Conservation (phyloP, 2,888 invertebrate genomes). For the Colletes collaris region DNA sequence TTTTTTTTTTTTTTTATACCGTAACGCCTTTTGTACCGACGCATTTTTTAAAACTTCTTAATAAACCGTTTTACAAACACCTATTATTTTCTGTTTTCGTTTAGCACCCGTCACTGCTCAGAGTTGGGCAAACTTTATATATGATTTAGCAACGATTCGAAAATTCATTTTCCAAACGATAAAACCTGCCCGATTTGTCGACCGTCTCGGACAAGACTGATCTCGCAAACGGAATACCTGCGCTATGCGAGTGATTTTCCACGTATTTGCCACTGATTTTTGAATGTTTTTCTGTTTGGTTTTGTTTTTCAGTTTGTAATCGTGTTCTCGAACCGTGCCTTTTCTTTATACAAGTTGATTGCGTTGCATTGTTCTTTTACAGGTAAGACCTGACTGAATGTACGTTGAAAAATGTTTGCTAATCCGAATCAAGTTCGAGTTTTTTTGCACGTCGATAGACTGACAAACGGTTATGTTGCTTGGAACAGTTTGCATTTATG, state of each 20-base stretch:
- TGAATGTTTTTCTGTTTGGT: not conserved
- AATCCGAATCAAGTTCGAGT: conserved; percentile 15
- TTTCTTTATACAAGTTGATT: conserved; percentile 8
- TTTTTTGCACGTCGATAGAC: conserved; percentile 31
- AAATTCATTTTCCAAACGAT: too few relatives aligned
- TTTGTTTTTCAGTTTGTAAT: too few relatives aligned
- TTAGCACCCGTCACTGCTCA: conserved; percentile 46
- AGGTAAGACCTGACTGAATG: conserved; percentile 21
- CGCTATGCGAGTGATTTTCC: too few relatives aligned
- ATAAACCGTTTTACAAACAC: conserved; percentile 66
- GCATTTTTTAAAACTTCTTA: conserved; percentile 61
- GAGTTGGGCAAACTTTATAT: too few relatives aligned
- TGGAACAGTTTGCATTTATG: not conserved
- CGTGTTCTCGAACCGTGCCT: not conserved
- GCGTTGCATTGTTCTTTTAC: conserved; percentile 19
- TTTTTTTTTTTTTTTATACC: conserved; percentile 60
- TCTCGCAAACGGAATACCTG: too few relatives aligned
- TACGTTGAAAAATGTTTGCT: conserved; percentile 19
- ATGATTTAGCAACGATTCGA: too few relatives aligned
- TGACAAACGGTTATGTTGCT: not conserved
- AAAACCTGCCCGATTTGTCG: too few relatives aligned
- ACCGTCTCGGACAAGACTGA: too few relatives aligned
- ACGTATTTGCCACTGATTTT: too few relatives aligned
- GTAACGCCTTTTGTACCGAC: conserved; percentile 71
- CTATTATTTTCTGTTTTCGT: conserved; percentile 38